These are phyloP conservation scores for Gallinago paraguaiae DNA, from an alignment of 2,113 vertebrate species.

Conservation along the genomic window DNA sequence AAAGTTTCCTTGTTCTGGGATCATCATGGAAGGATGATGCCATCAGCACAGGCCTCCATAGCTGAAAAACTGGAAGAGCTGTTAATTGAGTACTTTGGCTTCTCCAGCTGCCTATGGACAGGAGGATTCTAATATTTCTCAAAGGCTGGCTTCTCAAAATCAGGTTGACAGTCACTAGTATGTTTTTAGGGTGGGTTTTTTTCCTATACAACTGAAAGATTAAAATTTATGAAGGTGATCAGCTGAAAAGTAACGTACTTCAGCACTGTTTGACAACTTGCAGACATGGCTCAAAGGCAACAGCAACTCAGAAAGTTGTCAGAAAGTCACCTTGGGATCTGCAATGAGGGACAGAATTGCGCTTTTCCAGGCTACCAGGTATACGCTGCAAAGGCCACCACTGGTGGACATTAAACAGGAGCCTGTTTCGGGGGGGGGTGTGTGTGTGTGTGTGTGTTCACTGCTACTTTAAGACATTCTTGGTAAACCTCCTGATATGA, in stretches of 20 bases:
- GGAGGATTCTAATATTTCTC: not conserved
- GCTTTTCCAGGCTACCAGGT: not conserved
- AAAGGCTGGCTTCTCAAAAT: not conserved
- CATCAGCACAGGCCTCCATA: not conserved
- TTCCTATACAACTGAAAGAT: not conserved
- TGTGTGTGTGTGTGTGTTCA: not conserved
- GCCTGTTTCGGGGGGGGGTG: not conserved
- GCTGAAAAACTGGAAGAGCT: not conserved
- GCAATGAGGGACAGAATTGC: not conserved
- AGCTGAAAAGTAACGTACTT: not conserved
- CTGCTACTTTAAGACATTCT: not conserved
- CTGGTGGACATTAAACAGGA: not conserved
- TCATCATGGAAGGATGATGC: not conserved
- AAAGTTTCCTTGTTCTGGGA: not conserved
- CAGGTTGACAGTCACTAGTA: not conserved
- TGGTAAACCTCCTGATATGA: not conserved
- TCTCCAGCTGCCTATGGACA: not conserved
- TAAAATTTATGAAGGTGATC: not conserved
- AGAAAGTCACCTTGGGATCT: not conserved
- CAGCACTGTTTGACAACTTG: not conserved
- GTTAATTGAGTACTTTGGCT: not conserved
- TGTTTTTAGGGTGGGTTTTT: accelerated
- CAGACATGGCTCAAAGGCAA: not conserved
- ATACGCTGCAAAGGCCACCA: not conserved
- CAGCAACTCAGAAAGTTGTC: not conserved